Evolutionary conservation across 92 coral and sea anemone species (phyloP).

Genomic region (Porites rus): DNA sequence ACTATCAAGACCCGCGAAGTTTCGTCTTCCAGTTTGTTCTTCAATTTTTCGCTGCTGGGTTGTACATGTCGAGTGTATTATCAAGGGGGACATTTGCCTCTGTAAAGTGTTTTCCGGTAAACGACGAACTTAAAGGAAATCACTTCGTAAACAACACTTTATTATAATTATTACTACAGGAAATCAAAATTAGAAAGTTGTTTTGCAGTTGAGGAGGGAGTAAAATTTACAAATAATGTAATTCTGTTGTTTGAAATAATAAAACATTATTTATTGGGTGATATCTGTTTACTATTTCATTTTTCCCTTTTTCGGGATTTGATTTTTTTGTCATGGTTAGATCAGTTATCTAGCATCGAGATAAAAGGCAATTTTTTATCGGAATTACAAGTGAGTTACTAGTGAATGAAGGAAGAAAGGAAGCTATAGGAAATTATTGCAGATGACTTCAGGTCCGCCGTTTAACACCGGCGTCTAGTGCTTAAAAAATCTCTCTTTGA

Average conservation of each 20-base stretch:
- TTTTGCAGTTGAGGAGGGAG: slow-evolving; percentile 32
- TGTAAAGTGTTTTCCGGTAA: slow-evolving; percentile 31
- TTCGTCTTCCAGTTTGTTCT: not conserved
- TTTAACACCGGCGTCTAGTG: no score
- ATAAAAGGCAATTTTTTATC: not conserved
- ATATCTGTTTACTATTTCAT: not conserved
- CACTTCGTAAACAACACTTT: slow-evolving; percentile 30
- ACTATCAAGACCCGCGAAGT: not conserved
- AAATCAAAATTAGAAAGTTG: slow-evolving; percentile 37
- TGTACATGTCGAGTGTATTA: not conserved
- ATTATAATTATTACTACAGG: slow-evolving; percentile 16
- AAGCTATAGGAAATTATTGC: no score
- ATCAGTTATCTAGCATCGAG: no score
- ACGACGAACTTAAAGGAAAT: slow-evolving; percentile 7
- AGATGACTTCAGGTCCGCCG: no score
- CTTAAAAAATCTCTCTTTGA: not conserved
- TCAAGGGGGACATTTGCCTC: not conserved
- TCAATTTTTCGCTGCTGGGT: slow-evolving; percentile 5
- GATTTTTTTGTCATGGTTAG: not conserved
- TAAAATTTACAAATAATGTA: slow-evolving; percentile 46
- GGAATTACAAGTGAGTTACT: no score
- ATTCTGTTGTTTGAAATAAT: slow-evolving; percentile 32
- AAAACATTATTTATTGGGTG: not conserved
- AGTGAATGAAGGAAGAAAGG: no score
- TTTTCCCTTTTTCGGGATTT: not conserved